These are phyloP conservation scores for Limenitis camilla DNA, from an alignment of 2,888 invertebrate species.

Conservation along the genomic window DNA sequence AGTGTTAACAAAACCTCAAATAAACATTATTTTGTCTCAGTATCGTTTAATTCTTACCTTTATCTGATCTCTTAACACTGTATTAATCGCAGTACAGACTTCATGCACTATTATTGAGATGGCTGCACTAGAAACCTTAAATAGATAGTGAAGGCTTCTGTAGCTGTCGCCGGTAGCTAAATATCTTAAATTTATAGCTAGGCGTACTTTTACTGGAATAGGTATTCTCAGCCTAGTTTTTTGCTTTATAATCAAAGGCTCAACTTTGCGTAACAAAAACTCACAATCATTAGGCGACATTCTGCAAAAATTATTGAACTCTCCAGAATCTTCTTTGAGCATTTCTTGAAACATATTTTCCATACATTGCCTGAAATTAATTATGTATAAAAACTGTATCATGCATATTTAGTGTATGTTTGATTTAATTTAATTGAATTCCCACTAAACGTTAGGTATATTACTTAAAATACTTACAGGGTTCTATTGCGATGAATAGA, in stretches of 20 bases:
- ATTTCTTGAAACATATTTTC: background rate
- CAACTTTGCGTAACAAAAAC: background rate
- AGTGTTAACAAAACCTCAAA: no score
- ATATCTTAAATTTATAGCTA: conserved; percentile 18
- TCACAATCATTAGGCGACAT: background rate
- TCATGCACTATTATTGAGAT: conserved; percentile 23
- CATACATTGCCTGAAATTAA: background rate
- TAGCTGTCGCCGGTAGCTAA: conserved; percentile 23
- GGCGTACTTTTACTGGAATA: background rate
- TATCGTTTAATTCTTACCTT: no score
- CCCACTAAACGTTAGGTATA: background rate
- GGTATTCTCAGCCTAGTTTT: background rate
- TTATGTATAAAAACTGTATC: background rate
- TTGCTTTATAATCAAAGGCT: background rate
- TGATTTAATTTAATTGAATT: background rate
- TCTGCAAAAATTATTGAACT: background rate
- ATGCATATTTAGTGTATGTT: background rate
- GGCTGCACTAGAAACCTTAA: conserved; percentile 20
- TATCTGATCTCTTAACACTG: conserved; percentile 20
- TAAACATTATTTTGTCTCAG: no score
- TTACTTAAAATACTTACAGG: background rate
- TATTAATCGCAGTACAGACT: conserved; percentile 22
- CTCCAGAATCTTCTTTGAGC: background rate
- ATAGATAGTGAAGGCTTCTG: conserved; percentile 19
- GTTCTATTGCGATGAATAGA: background rate